Evolutionary conservation across 2,113 vertebrate genomes (phyloP).

Genomic region (Phylloscopus whistleri): DNA sequence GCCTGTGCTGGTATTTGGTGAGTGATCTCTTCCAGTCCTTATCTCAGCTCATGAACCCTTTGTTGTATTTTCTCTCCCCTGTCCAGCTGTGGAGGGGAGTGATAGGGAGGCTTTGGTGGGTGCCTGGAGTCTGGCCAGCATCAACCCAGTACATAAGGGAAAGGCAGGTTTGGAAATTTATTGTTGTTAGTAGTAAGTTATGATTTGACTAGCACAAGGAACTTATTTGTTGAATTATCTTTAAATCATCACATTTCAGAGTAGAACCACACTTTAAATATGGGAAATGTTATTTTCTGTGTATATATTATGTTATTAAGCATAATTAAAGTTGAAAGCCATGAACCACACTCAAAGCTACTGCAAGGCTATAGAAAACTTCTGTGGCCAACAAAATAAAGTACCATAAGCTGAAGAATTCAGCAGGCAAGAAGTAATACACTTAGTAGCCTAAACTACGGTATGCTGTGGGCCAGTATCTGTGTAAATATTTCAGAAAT

Average conservation of each 20-base stretch:
- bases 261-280: slow-evolving; percentile 23
- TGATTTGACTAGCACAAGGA: neutral
- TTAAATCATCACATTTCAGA: slow-evolving; percentile 46
- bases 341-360: slow-evolving; percentile 16
- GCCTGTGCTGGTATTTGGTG: neutral
- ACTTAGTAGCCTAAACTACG: slow-evolving; percentile 41
- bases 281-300: neutral
- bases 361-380: slow-evolving; percentile 42
- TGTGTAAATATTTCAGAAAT: slow-evolving; percentile 62
- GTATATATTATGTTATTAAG: slow-evolving; percentile 21
- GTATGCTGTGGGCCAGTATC: slow-evolving; percentile 15
- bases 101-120: neutral
- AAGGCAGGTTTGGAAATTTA: neutral
- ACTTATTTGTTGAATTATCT: slow-evolving; percentile 27
- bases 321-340: slow-evolving; percentile 60
- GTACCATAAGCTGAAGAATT: slow-evolving; percentile 37
- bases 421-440: slow-evolving; percentile 44
- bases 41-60: neutral
- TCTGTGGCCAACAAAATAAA: slow-evolving; percentile 46
- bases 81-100: neutral
- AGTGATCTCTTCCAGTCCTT: neutral
- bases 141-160: neutral
- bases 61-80: neutral
- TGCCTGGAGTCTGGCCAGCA: neutral
- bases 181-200: neutral